Base-by-base conservation (phyloP, 2,888 invertebrate genomes). In the Flabesymbios commensalis region DNA sequence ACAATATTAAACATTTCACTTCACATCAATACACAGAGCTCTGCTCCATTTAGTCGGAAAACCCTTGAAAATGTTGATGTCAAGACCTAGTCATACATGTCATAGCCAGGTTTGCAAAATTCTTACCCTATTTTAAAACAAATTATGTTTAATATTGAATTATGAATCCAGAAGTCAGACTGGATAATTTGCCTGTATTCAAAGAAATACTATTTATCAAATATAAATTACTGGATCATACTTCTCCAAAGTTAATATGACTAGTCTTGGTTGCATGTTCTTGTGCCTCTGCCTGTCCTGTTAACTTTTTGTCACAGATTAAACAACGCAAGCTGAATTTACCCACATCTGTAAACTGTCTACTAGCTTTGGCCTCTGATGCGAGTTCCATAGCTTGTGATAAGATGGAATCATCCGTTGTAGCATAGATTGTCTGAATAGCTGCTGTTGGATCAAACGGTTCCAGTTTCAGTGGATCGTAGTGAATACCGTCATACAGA, bases 401-500 rank as follows among this genome's bases (percentile, higher is more conserved):
- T 66, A 92, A 87, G 22, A 93, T 87, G 17, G 85, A 85, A 68
- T 88, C 84, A 78, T 94, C 91, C 72, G 88, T 87, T 0, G 88
- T 86, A 0, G 90, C 89, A 78, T 95, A 95, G 64, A 92, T 88
- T 2, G 94, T 94, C 82, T 90, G 87, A 24, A 88, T 29, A 24
- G 10, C 61, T 59, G 31, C 26, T n/a, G 65, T 68, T 3, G 73
- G 71, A 42, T 77, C 74, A 24, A 73, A 48, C 2, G 90, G 88
- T 84, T 95, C 94, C 84, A 94, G 86, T 78, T 91, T 92, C 14
- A 97, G 83, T 0, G 96, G 94, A 83, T 97, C 97, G 78, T 97
- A 97, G 83, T 97, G 97, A 55, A 96, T 93, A 22, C 96, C 96
- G 83, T 96, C 95, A 80, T 95, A 97, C 54, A 96, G 86, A 3